Evolutionary conservation across 2,113 vertebrate genomes (phyloP), one percentile per base, ranked within the genome.

Genomic region (Paracanthobrama guichenoti): DNA sequence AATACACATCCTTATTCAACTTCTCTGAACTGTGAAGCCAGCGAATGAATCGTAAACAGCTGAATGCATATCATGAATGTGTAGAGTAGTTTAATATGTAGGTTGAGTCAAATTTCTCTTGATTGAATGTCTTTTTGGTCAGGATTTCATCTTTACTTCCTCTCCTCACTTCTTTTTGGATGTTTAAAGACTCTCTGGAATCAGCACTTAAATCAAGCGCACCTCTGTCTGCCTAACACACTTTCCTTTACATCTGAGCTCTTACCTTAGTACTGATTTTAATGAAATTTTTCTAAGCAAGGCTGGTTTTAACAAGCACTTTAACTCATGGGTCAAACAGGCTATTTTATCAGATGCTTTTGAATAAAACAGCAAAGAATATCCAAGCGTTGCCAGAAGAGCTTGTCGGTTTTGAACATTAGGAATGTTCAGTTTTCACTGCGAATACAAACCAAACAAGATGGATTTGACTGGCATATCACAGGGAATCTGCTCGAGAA

Each of bases 301-400:
- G 87, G 90, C 91, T 90, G 90, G 90, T 90, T 92, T 85, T 89
- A 90, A 90, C 87, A 89, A 93, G 92, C 92, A 94, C 92, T 95
- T 94, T 92, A 93, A 91, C 87, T 89, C 69, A 85, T 86, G 89
- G 91, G 90, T 91, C 88, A 89, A 90, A 90, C 89, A 89, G 88
- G 87, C 72, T 86, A 82, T 84, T 62, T 80, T 89, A 88, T 71
- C 86, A 80, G 85, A 88, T 87, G 88, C 89, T 24, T 87, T 86
- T 89, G 87, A 87, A 85, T n/a, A 73, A 72, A 86, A 86, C 83
- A 59, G 76, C 24, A 66, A n/a, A 79, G 31, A 4, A 44, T 16
- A 46, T 44, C 24, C 24, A 31, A 66, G 7, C 16, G 18, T 46
- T 14, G 24, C 24, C n/a, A 26, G 13, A 62, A 46, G 4, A 46